Percentiles rank a stretch among this genome's conserved stretches.
phyloP scores from a whole-genome alignment of 2,797 vertebrate genomes.

The Sparidentex hasta region DNA sequence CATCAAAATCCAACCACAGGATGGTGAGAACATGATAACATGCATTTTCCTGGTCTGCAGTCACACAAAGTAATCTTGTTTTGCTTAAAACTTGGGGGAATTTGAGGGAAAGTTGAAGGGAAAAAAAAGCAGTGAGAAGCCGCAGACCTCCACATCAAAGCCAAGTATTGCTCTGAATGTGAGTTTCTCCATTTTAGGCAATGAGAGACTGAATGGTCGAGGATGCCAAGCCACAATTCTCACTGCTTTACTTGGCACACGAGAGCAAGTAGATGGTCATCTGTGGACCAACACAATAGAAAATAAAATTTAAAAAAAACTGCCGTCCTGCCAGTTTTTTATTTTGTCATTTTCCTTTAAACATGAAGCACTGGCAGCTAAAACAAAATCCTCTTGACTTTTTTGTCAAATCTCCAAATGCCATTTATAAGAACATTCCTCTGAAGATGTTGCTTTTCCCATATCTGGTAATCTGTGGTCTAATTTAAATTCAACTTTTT shows the following conservation, averaged over 20 bases:
- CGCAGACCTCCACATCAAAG: conserved; percentile 15
- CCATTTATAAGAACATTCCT: background rate
- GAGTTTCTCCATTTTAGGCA: conserved; percentile 59
- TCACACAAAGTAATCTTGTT: background rate
- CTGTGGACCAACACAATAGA: background rate
- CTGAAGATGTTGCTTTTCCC: background rate
- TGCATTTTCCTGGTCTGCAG: background rate
- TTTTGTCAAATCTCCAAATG: background rate
- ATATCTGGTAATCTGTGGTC: background rate
- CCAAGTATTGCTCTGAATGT: conserved; percentile 19
- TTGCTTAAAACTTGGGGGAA: background rate
- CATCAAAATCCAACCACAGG: background rate
- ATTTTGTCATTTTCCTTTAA: conserved; percentile 1
- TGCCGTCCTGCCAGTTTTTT: conserved; percentile 11
- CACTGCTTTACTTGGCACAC: conserved; percentile 50
- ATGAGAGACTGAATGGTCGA: conserved; percentile 9
- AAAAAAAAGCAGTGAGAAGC: conserved; percentile 8
- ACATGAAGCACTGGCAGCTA: background rate
- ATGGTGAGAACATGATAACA: background rate
- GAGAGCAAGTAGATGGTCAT: conserved; percentile 10
- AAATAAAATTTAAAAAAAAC: background rate
- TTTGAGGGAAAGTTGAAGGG: background rate
- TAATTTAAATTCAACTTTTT: background rate
- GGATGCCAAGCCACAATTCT: conserved; percentile 30
- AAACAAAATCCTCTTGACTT: background rate